phyloP scores from a whole-genome alignment of 2,797 vertebrate species.

The Antennarius maculatus region DNA sequence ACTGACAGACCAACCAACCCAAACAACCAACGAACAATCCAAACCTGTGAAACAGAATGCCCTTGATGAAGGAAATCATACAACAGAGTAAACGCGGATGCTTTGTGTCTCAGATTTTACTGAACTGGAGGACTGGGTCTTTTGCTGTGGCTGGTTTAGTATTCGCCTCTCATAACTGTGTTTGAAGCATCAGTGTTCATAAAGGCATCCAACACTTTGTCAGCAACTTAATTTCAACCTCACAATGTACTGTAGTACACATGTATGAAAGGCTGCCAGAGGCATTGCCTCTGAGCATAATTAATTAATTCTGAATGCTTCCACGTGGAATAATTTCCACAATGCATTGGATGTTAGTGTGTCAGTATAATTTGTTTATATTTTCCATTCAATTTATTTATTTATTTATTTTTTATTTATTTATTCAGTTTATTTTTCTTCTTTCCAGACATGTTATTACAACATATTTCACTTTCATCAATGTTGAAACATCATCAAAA shows the following conservation, averaged over 20 bases:
- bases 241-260: slow-evolving; percentile 54
- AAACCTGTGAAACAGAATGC: no score
- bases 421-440: no score
- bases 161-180: slow-evolving; percentile 32
- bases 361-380: slow-evolving; percentile 42
- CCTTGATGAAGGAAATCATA: no score
- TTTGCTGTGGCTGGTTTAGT: slow-evolving; percentile 15
- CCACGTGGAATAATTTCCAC: slow-evolving; percentile 44
- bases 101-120: slow-evolving; percentile 12
- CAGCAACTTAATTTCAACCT: slow-evolving; percentile 51
- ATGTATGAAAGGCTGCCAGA: slow-evolving; percentile 48
- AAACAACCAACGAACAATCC: no score
- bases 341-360: slow-evolving; percentile 31
- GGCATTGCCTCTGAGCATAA: slow-evolving; percentile 56
- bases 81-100: not conserved
- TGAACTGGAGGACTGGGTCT: not conserved
- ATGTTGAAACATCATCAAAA: no score
- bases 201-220: slow-evolving; percentile 48
- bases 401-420: no score
- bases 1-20: no score
- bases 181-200: slow-evolving; percentile 48
- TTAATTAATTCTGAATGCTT: slow-evolving; percentile 58
- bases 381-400: slow-evolving; percentile 35
- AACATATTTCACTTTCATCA: no score
- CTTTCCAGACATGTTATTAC: no score